Conservation (phyloP, 2,113 vertebrate genomes). For the Chascanopsetta lugubris region DNA sequence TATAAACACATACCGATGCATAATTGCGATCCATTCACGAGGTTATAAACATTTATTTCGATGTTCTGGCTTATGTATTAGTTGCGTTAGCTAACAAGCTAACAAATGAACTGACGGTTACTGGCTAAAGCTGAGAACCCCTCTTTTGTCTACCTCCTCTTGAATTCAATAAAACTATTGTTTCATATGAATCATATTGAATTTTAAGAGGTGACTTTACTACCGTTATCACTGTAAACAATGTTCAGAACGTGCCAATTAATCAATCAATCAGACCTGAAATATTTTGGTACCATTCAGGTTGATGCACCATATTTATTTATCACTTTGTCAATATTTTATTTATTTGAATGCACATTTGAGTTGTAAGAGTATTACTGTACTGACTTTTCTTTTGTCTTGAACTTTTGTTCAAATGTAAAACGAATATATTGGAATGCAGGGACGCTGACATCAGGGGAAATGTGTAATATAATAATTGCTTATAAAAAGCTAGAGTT, state of each 20-base stretch:
- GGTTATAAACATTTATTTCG: too few relatives aligned
- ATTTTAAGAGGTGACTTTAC: not conserved
- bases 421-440: conserved; percentile 27
- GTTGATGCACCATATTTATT: conserved; percentile 22
- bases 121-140: not conserved
- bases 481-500: conserved; percentile 23
- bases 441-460: conserved; percentile 56
- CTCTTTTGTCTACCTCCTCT: conserved; percentile 15
- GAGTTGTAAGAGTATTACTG: conserved; percentile 41
- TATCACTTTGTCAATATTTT: conserved; percentile 21
- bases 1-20: too few relatives aligned
- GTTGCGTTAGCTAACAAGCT: not conserved
- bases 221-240: not conserved
- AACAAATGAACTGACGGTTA: not conserved
- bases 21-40: too few relatives aligned
- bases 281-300: not conserved
- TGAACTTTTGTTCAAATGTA: conserved; percentile 24
- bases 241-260: not conserved
- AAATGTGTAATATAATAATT: too few relatives aligned
- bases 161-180: not conserved
- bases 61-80: too few relatives aligned
- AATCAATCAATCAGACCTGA: conserved; percentile 3
- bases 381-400: conserved; percentile 21
- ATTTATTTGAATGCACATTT: conserved; percentile 36
- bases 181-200: not conserved